Base-by-base conservation (phyloP, 2,888 invertebrate species). In the Synanthedon tipuliformis region DNA sequence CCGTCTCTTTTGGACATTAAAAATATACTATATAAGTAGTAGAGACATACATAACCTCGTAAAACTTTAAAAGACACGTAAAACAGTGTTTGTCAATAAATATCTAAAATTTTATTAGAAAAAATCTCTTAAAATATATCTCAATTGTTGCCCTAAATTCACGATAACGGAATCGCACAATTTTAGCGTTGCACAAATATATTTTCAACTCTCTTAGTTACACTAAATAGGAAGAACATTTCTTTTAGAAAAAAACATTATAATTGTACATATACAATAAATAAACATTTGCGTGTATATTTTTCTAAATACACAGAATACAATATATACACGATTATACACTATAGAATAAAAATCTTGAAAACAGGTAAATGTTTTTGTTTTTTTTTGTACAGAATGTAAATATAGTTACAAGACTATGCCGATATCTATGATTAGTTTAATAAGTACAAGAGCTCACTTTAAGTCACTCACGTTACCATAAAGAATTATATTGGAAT, bases 81-180 rank as follows among this genome's bases (percentile, higher is more conserved):
- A 80, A 81, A 80, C 75, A 71, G 75, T 81, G 72, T 78, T 77
- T 71, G 34, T 34, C 34, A 34, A 64, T 66, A 66, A 69, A 73
- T 77, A 71, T 75, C 75, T 80, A 80, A 80, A 81, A 80, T 74
- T 73, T 75, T 63, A 69, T 80, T 77, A 76, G 74, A 81, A 86
- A 83, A 86, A 79, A 82, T 85, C 79, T 87, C 84, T 80, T 85
- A 87, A 86, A 87, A 86, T 85, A 86, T 83, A 84, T 83, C 78
- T 85, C 79, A 76, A 79, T 77, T 78, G 70, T 75, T 72, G 13
- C 69, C 73, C 73, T 71, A 71, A 69, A 62, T 66, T 69, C 74
- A 74, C 68, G 61, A 62, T 62, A 62, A 61, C 65, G 75, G 71
- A 64, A 61, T 50, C 27, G 18, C 68, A 65, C n/a, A n/a, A n/a